These are phyloP conservation scores for Umimayanthus kanabou DNA, from an alignment of 92 coral and sea anemone genomes.

Conservation along the genomic window DNA sequence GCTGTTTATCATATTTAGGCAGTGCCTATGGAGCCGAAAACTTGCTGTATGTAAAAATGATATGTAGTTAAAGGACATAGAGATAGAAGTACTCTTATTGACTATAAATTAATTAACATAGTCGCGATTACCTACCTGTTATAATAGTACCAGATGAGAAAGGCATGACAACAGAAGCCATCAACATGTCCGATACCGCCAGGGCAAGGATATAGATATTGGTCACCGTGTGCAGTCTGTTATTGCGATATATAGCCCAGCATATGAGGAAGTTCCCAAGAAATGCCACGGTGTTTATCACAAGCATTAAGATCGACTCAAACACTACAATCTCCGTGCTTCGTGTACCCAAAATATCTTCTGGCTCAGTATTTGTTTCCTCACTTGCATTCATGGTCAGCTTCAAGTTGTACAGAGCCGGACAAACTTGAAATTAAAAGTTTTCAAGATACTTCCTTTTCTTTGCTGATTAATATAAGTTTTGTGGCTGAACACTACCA, in stretches of 20 bases:
- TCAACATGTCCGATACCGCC: conserved; percentile 11
- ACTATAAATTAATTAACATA: not conserved
- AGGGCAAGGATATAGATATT: conserved; percentile 30
- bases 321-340: not conserved
- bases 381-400: not conserved
- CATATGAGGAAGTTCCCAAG: conserved; percentile 19
- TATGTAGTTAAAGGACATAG: too few relatives aligned
- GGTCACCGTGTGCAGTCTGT: conserved; percentile 20
- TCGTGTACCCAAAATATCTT: conserved; percentile 25
- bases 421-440: not conserved
- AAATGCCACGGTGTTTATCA: not conserved
- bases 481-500: not conserved
- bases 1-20: too few relatives aligned
- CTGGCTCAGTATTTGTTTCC: not conserved
- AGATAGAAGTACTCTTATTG: not conserved
- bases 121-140: conserved; percentile 1
- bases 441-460: not conserved
- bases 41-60: too few relatives aligned
- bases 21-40: too few relatives aligned
- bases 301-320: conserved; percentile 1
- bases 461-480: not conserved
- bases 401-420: not conserved
- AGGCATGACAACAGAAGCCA: conserved; percentile 8
- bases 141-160: conserved; percentile 12
- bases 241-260: conserved; percentile 32